These are phyloP conservation scores for Botrylloides violaceus DNA, from an alignment of 23 tunicate species.

Conservation along the genomic window DNA sequence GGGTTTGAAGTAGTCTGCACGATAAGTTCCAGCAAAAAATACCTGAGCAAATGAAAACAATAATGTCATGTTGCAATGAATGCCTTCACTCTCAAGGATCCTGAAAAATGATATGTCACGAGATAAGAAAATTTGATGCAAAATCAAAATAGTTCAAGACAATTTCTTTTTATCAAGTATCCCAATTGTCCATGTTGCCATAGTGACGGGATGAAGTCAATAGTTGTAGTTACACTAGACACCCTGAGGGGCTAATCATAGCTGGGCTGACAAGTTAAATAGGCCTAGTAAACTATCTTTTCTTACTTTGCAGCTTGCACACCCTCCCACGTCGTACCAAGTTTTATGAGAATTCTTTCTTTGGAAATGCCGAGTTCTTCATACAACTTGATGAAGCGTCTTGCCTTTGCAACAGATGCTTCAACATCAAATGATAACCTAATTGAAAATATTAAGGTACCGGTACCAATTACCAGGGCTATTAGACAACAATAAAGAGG, in stretches of 20 bases:
- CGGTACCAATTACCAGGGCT: no score
- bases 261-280: no score
- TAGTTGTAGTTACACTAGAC: no score
- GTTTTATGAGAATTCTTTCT: constrained; percentile 85
- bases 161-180: no score
- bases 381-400: constrained; percentile 61
- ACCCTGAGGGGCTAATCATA: no score
- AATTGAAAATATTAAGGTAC: not conserved
- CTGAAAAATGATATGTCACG: constrained; percentile 32
- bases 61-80: constrained; percentile 97
- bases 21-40: not conserved
- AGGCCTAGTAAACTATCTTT: no score
- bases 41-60: constrained; percentile 97
- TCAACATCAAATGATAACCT: constrained; percentile 85
- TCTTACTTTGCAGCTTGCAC: constrained; percentile 88
- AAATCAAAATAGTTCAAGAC: no score
- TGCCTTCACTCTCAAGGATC: constrained; percentile 81
- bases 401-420: constrained; percentile 75
- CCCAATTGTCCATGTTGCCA: no score
- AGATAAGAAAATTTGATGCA: no score
- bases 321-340: constrained; percentile 98
- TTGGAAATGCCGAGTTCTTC: constrained; percentile 67
- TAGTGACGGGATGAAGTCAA: no score
- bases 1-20: no score
- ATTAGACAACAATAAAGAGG: no score